Conservation (phyloP, 2,113 vertebrate species). For the Formicarius rufipectus region DNA sequence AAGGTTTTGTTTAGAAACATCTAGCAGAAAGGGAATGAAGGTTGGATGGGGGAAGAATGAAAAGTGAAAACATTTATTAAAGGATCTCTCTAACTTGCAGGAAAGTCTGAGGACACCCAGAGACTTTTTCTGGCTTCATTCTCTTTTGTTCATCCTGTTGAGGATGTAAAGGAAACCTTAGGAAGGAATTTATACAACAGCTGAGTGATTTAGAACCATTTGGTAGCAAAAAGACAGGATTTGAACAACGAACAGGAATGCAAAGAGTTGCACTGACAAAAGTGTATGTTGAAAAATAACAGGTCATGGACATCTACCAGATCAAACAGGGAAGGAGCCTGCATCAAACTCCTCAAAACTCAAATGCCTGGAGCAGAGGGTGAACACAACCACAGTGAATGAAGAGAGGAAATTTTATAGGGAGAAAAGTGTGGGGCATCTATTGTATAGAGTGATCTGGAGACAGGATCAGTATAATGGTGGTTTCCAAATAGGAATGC, state of each 20-base stretch:
- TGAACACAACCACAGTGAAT: not conserved
- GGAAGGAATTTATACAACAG: not conserved
- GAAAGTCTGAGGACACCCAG: not conserved
- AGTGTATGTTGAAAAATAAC: not conserved
- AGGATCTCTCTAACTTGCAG: not conserved
- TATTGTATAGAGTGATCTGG: not conserved
- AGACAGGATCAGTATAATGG: not conserved
- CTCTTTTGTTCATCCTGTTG: not conserved
- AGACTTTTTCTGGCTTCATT: not conserved
- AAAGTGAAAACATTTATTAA: not conserved
- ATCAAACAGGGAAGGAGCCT: not conserved
- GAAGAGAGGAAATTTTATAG: not conserved
- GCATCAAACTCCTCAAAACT: not conserved
- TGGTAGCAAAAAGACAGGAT: not conserved
- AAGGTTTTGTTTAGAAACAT: not conserved
- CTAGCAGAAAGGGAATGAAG: not conserved
- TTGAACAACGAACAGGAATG: not conserved
- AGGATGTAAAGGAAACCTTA: not conserved
- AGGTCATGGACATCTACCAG: not conserved
- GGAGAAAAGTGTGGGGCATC: not conserved
- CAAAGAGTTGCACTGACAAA: not conserved
- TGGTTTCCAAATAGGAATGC: not conserved
- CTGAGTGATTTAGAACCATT: not conserved
- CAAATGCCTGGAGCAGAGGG: not conserved
- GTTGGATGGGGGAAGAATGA: not conserved